Percentiles rank a stretch among this genome's conserved stretches.
These are phyloP conservation scores for Drosophila mimica DNA, from an alignment of 2,888 invertebrate species.

Conservation along the genomic window DNA sequence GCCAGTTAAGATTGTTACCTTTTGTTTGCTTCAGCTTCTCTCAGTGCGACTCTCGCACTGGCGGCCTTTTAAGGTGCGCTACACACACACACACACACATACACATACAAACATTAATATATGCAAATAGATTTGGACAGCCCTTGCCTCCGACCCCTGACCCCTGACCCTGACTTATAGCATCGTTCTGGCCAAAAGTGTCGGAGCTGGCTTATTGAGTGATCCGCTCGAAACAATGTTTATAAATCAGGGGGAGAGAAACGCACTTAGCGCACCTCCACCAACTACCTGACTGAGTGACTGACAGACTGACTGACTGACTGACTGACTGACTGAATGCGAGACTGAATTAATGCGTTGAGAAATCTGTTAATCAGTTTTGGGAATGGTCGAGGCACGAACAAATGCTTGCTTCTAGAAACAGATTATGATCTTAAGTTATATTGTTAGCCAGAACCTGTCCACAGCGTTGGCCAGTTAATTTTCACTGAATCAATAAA, in stretches of 20 bases:
- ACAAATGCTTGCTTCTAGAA: slow-evolving; percentile 3
- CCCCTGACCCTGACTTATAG: slow-evolving; percentile 23
- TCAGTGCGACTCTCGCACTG: slow-evolving; percentile 15
- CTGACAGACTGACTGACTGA: neutral
- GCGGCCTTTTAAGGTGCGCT: slow-evolving; percentile 61
- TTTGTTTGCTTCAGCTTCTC: slow-evolving; percentile 41
- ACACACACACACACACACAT: slow-evolving; percentile 13
- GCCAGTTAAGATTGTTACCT: slow-evolving; percentile 50
- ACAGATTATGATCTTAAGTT: slow-evolving; percentile 20
- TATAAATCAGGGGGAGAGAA: slow-evolving; percentile 58
- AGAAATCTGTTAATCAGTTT: slow-evolving; percentile 33
- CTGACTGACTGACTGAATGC: neutral
- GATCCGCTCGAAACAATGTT: slow-evolving; percentile 54
- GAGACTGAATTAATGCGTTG: slow-evolving; percentile 7
- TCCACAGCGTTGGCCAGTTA: slow-evolving; percentile 1
- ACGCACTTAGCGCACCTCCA: slow-evolving; percentile 1
- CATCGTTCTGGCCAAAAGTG: slow-evolving; percentile 25
- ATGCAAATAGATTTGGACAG: slow-evolving; percentile 60
- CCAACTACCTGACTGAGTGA: slow-evolving; percentile 7
- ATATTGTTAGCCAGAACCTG: slow-evolving; percentile 16
- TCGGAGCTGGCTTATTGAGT: slow-evolving; percentile 64
- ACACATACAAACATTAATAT: slow-evolving; percentile 25
- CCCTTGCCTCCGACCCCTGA: slow-evolving; percentile 13
- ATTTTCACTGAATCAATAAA: neutral
- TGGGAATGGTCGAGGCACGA: slow-evolving; percentile 5